These are phyloP conservation scores for Lophura nycthemera DNA, from an alignment of 2,113 vertebrate species.

Conservation along the genomic window DNA sequence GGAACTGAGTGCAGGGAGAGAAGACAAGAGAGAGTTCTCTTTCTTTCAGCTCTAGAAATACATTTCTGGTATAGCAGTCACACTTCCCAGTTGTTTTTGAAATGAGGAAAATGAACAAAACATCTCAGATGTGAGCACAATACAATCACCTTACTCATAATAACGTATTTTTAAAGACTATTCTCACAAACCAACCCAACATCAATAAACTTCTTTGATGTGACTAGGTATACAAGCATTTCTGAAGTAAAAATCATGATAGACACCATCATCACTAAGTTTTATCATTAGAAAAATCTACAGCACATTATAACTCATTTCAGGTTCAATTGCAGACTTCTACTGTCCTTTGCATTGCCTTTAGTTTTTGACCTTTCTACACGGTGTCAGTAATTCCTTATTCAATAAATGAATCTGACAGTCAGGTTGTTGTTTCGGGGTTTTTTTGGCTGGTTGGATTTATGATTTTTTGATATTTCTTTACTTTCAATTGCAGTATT, in stretches of 20 bases:
- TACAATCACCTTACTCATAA: neutral
- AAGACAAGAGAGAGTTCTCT: neutral
- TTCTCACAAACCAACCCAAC: neutral
- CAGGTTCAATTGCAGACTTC: neutral
- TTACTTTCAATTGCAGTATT: neutral
- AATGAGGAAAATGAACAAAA: neutral
- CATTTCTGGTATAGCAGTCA: neutral
- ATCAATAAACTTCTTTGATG: neutral
- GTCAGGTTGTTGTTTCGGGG: neutral
- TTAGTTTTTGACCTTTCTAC: neutral
- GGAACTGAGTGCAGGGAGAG: slow-evolving; percentile 2
- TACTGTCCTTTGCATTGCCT: neutral
- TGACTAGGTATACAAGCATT: neutral
- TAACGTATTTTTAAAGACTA: neutral
- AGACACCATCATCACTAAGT: neutral
- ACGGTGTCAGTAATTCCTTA: neutral
- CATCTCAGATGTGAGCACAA: neutral
- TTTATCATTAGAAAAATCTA: neutral
- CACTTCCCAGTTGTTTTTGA: neutral
- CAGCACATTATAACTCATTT: neutral
- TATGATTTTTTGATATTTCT: neutral
- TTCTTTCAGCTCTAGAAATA: neutral
- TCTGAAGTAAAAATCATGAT: neutral
- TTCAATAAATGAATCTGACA: neutral
- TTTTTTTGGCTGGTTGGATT: neutral